phyloP scores from a whole-genome alignment of 2,113 vertebrate genomes.

The Pteronura brasiliensis region DNA sequence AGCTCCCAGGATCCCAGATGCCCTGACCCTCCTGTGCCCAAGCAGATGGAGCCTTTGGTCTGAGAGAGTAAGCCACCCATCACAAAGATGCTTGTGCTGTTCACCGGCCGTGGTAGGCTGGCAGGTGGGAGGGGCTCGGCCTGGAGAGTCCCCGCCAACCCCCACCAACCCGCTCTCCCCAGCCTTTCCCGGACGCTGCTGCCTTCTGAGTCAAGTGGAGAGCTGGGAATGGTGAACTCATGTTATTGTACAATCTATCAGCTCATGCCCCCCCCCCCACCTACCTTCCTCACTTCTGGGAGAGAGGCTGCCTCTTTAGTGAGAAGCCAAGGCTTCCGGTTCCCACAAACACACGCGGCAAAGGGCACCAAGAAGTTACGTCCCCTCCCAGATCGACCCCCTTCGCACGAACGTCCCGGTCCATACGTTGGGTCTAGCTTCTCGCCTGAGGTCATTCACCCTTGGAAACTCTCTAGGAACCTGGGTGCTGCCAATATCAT shows the following conservation, averaged over 20 bases:
- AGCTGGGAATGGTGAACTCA: neutral
- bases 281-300: rapidly evolving
- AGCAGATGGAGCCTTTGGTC: neutral
- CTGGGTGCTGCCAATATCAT: conserved; percentile 40
- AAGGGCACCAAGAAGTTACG: neutral
- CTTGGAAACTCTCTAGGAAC: conserved; percentile 63
- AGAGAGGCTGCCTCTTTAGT: neutral
- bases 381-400: neutral
- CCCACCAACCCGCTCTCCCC: neutral
- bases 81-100: rapidly evolving
- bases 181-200: neutral
- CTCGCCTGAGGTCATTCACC: conserved; percentile 51
- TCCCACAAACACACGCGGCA: neutral
- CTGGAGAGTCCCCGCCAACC: neutral
- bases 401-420: conserved; percentile 56
- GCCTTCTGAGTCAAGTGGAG: neutral
- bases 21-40: neutral
- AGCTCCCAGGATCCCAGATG: neutral
- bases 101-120: neutral
- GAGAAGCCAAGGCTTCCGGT: neutral
- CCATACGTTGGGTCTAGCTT: conserved; percentile 44
- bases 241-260: neutral
- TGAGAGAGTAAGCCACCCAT: neutral
- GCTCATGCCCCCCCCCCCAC: neutral
- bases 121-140: neutral